Evolutionary conservation across 2,113 vertebrate species (phyloP), one percentile per base, ranked within the genome.

Genomic region (Hemichromis elongatus): DNA sequence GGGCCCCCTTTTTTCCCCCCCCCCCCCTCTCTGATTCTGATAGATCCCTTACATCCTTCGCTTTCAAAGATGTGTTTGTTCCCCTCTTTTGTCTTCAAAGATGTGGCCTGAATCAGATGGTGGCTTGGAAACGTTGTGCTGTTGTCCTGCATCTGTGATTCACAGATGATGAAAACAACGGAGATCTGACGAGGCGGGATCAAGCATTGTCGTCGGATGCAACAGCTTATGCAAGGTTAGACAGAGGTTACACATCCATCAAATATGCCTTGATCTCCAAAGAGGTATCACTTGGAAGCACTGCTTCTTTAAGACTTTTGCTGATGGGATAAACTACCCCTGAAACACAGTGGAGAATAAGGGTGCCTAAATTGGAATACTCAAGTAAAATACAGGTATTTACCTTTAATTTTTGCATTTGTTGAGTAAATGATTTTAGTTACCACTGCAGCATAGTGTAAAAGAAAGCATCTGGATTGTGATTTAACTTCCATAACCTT

Each of bases 61-160:
- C 80, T 84, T 93, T 86, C 91, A 70, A 93, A 90, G 82, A 91
- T 78, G 28, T 59, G 80, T 91, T 86, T 93, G 80, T 87, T 92
- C 82, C 73, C 63, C 59, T 77, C 84, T 84, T 77, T 88, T 83
- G 78, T 81, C 86, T 91, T 94, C 89, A 93, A 90, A 94, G 88
- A 91, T 37, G 52, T 40, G 40, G 66, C 78, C 77, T 24, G 81
- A 77, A 12, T 90, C 88, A 88, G 80, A 85, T 59, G 10, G 68
- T 61, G 53, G 78, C 68, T 77, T 83, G 63, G 37, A 85, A 82
- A 73, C 16, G 7, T 6, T 19, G 56, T 35, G 56, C 79, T 83
- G 86, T 80, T 59, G 11, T 52, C 81, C 75, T 33, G 68, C 14
- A 16, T 84, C 30, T 86, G 73, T 87, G 83, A 87, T 73, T 88